Evolutionary conservation across 2,797 vertebrate species (phyloP), one percentile per base, ranked within the genome.

Genomic region (Okamejei kenojei): DNA sequence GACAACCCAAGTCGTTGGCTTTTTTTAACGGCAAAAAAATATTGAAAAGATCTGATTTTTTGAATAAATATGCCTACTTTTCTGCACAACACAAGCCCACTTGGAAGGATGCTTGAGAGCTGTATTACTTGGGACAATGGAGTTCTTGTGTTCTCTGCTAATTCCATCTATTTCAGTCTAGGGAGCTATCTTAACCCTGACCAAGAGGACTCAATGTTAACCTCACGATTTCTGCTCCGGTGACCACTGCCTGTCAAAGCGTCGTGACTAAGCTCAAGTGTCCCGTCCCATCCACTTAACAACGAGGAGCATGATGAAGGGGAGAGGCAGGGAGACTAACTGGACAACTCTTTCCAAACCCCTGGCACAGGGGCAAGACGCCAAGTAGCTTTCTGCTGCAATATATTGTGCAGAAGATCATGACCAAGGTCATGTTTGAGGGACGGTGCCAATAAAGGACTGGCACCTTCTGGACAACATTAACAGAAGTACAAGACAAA

Each of bases 1-100:
- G 84, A 88, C 63, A 21, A 88, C 29, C 58, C 54, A 61, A 63
- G 29, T 86, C 23, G 45, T 74, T 84, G 10, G 58, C 82, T 35
- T 68, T 35, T 35, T 35, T 35, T 88, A 35, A 88, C 32, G 2
- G n/a, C 84, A 68, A 35, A 68, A 61, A n/a, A 1, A 29, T 21
- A 35, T 32, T 32, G 61, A 17, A 32, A 68, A 32, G 19, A 7
- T 88, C 65, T 32, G 61, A 88, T 65, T 19, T 63, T 32, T 61
- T 88, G 84, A 88, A 88, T 88, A 84, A 84, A 84, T 61, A 13
- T 84, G 19, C 65, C 32, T n/a, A 35, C 32, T 61, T 5, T 84
- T 88, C 63, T 88, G 15, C 17, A 88, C 19, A 88, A 61, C n/a
- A 15, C 38, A 23, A 7, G 26, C 38, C 19, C 38, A 4, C 8